Base-by-base conservation (phyloP, 2,888 invertebrate genomes). In the Strigamia crassipes region DNA sequence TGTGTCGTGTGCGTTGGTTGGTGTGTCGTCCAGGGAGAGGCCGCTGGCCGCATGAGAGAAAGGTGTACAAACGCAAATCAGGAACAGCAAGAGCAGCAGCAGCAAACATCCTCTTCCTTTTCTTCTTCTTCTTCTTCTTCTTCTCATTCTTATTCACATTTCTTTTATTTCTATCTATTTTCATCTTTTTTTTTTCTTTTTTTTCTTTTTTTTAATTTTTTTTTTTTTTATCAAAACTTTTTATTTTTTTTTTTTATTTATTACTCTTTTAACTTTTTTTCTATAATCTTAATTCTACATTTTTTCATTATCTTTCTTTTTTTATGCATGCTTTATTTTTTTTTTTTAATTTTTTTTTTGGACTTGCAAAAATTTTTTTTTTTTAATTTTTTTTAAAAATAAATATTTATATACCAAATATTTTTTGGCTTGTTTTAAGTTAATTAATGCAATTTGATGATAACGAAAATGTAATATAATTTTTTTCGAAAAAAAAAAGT, bases 1-100 rank as follows among this genome's bases (percentile, higher is more conserved):
- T 73, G 73, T 73, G 73, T 73, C 73, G 73, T 73, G 73, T 73
- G 73, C 73, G 73, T 73, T 73, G 73, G 73, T 73, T 73, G 73
- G 73, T 73, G 73, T 73, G 73, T 73, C 73, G 73, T 73, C 73
- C 73, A 73, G 73, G 73, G 73, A 73, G 73, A 73, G 73, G 73
- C 73, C 73, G 73, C 73, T 73, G 73, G 73, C 73, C 73, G 73
- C 73, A 73, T 73, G 73, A 73, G 73, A 73, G 73, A 73, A 73
- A 73, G 73, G 73, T 73, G 73, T 73, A 73, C 73, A 73, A 73
- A 73, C 73, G 38, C 81, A 81, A 73, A 81, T 42, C 81, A 81
- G 77, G 77, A 81, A 78, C 81, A 81, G 77, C 81, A 81, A 23
- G 77, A 81, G 77, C 81, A 73, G 73, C 81, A 73, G 41, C 82